Evolutionary conservation across 1,140 invertebrate species (phyloP).

Genomic region (Nasonia giraulti): DNA sequence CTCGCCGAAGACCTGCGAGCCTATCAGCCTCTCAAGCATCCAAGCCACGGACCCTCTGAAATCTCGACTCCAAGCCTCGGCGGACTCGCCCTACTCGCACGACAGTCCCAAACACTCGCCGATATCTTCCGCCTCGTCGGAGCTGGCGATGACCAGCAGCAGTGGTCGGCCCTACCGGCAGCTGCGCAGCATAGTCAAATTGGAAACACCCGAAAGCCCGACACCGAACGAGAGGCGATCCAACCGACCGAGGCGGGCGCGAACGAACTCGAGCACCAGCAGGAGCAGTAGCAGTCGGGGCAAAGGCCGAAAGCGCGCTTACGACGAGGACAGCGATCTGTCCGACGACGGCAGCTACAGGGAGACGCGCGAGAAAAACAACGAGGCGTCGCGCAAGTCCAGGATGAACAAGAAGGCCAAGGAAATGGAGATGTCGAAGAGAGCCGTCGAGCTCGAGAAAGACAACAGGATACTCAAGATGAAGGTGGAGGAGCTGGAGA

Average conservation of each 20-base stretch:
- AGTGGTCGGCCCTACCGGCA: conserved; percentile 1
- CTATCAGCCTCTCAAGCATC: neutral
- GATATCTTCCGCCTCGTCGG: conserved; percentile 7
- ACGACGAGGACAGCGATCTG: conserved; percentile 55
- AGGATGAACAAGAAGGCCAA: conserved; percentile 82
- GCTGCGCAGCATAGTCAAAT: neutral
- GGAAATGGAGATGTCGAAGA: conserved; percentile 73
- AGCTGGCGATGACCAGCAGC: neutral
- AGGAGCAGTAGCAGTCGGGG: conserved; percentile 26
- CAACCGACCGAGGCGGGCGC: neutral
- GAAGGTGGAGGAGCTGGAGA: conserved; percentile 74
- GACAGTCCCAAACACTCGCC: conserved; percentile 18
- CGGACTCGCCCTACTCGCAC: neutral
- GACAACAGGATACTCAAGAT: conserved; percentile 72
- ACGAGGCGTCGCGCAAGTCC: conserved; percentile 83
- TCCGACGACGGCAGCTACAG: conserved; percentile 73
- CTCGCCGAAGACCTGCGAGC: conserved; percentile 39
- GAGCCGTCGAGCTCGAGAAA: conserved; percentile 67
- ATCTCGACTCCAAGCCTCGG: neutral
- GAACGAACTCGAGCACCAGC: neutral
- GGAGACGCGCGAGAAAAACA: conserved; percentile 83
- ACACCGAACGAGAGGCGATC: conserved; percentile 11
- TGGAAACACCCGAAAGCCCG: conserved; percentile 20
- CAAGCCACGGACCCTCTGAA: neutral
- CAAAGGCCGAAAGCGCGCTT: conserved; percentile 51